Conservation (phyloP, 92 coral and sea anemone genomes). For the Parazoanthus swiftii region DNA sequence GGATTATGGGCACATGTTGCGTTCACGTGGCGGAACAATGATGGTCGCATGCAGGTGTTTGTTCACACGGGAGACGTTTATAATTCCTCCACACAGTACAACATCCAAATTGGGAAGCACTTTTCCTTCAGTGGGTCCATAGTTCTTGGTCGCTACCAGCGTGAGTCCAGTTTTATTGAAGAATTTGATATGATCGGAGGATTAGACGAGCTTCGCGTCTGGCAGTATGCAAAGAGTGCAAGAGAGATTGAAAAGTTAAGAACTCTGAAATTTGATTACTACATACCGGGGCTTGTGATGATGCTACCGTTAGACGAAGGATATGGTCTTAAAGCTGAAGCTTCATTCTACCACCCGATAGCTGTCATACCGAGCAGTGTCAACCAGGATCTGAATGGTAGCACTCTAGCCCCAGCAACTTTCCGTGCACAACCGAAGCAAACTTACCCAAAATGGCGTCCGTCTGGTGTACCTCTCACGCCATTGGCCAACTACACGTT, state of each 20-base stretch:
- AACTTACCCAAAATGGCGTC: conserved; percentile 51
- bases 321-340: conserved; percentile 52
- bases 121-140: conserved; percentile 48
- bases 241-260: conserved; percentile 42
- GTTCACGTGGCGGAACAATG: conserved; percentile 64
- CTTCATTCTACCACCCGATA: conserved; percentile 40
- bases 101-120: conserved; percentile 49
- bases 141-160: conserved; percentile 48
- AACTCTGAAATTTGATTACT: conserved; percentile 43
- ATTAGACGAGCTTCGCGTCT: conserved; percentile 62
- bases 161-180: conserved; percentile 2
- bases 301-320: conserved; percentile 62
- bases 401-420: conserved; percentile 7
- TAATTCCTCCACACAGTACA: conserved; percentile 45
- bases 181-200: conserved; percentile 42
- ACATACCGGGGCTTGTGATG: conserved; percentile 53
- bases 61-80: neutral
- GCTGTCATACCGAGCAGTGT: conserved; percentile 1
- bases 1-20: conserved; percentile 60
- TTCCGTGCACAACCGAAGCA: conserved; percentile 38
- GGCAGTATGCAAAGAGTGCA: conserved; percentile 62
- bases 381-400: neutral
- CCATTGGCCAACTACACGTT: conserved; percentile 60
- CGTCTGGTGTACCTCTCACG: conserved; percentile 60
- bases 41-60: conserved; percentile 59